Base-by-base conservation (phyloP, 2,888 invertebrate species). In the Drosophila falleni region DNA sequence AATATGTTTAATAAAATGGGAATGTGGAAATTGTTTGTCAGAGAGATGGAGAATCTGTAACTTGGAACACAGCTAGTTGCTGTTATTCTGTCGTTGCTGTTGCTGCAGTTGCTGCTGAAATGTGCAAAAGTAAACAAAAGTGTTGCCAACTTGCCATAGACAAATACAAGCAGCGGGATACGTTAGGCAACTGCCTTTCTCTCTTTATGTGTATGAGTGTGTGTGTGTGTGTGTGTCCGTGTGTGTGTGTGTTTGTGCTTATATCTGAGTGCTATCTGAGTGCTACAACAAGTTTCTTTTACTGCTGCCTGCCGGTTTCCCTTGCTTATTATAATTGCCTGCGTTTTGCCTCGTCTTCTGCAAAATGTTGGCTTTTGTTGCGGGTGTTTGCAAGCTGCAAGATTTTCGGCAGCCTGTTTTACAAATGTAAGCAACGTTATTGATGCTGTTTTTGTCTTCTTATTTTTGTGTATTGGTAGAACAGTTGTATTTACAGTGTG, bases 41-140 rank as follows among this genome's bases (percentile, higher is more conserved):
- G 1, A 19, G 10, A 13, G 2, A 42, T 23, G 15, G 15, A 13
- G 64, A 64, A 51, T 41, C 41, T 35, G 26, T 44, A 55, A 60
- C 19, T 13, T 23, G 41, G 82, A 87, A 73, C 41, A 42, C 9
- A 5, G 11, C 2, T 11, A 23, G 39, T 39, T 56, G 31, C 46
- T 50, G 55, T 35, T 44, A 23, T 58, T 44, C 59, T 46, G 1
- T 1, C 23, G 1, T 23, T 23, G 33, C 54, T 39, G 23, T 58
- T 39, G 47, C 46, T 66, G 65, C 35, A 64, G 72, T 44, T 71
- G 53, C 61, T 73, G 63, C 16, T 47, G 77, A 89, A 89, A 84
- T 81, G 87, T 81, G 81, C 78, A 87, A 89, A 79, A 89, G 85
- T 89, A 89, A 87, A 85, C 89, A 89, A 84, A 87, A 87, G 83